These are phyloP conservation scores for Sciurus niger DNA, from an alignment of 2,113 vertebrate species.

Conservation along the genomic window DNA sequence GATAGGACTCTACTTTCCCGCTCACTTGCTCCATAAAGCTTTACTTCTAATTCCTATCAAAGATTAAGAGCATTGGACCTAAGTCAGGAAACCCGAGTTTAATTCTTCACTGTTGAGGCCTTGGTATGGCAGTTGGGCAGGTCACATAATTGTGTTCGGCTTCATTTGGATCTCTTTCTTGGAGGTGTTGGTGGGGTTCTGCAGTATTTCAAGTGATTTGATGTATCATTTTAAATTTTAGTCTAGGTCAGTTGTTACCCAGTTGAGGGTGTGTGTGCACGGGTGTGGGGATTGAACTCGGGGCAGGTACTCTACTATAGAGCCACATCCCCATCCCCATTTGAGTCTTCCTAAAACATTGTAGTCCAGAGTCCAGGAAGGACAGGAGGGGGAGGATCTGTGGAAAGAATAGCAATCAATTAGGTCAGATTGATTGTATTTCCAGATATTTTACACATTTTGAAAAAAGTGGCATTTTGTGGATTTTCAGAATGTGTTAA, in stretches of 20 bases:
- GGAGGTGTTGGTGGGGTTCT: not conserved
- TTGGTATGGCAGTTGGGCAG: not conserved
- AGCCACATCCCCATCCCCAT: not conserved
- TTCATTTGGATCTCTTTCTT: conserved; percentile 26
- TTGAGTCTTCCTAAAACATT: conserved; percentile 32
- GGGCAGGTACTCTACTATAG: too few relatives aligned
- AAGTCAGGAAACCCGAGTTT: not conserved
- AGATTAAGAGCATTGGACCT: not conserved
- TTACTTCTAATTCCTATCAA: not conserved
- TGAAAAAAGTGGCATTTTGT: conserved; percentile 38
- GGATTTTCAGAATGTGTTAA: conserved; percentile 45
- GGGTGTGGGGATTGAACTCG: too few relatives aligned
- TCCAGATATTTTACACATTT: conserved; percentile 18
- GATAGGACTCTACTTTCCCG: not conserved
- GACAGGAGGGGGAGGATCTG: not conserved
- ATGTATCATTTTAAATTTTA: conserved; percentile 43
- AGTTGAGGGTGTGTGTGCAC: not conserved
- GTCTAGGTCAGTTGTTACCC: conserved; percentile 8
- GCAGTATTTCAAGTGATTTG: conserved; percentile 5
- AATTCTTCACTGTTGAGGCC: not conserved
- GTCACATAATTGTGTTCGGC: not conserved
- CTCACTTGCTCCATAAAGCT: not conserved
- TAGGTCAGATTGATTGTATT: not conserved
- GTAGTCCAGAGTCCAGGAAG: not conserved
- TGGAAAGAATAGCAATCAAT: not conserved